Conservation (phyloP, 1,140 invertebrate species). For the Drosophila lacteicornis region DNA sequence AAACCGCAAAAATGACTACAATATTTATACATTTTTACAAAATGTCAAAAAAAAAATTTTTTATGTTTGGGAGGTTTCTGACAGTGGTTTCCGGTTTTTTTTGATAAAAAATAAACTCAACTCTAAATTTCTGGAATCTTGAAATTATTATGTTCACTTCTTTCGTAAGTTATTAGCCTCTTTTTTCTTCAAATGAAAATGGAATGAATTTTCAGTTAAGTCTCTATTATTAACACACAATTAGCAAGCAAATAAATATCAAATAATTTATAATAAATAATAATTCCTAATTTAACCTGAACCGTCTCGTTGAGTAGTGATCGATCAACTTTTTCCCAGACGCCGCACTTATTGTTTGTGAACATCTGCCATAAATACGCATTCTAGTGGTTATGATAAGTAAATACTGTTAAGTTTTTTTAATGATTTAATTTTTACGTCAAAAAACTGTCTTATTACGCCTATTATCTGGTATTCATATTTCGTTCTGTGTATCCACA, state of each 20-base stretch:
- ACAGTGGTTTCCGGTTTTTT: background rate
- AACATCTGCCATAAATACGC: conserved; percentile 14
- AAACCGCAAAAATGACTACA: conserved; percentile 26
- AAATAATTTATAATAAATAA: background rate
- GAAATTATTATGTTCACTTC: no score
- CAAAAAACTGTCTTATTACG: no score
- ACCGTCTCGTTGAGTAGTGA: conserved; percentile 13
- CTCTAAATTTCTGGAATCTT: background rate
- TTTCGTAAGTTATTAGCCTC: no score
- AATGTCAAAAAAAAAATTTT: background rate
- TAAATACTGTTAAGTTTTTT: no score
- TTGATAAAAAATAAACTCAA: no score
- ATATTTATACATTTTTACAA: conserved; percentile 7
- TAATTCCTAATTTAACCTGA: background rate
- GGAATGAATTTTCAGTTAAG: background rate
- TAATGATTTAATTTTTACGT: no score
- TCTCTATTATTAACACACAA: background rate
- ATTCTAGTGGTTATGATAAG: no score
- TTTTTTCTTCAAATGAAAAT: background rate
- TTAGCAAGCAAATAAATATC: conserved; percentile 20
- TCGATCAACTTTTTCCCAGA: conserved; percentile 11
- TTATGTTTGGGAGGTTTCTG: background rate
- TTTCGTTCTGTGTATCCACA: background rate
- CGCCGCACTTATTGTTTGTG: conserved; percentile 22
- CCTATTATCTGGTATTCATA: no score